Base-by-base conservation (phyloP, 2,888 invertebrate genomes). In the Pantelozetes paolii region DNA sequence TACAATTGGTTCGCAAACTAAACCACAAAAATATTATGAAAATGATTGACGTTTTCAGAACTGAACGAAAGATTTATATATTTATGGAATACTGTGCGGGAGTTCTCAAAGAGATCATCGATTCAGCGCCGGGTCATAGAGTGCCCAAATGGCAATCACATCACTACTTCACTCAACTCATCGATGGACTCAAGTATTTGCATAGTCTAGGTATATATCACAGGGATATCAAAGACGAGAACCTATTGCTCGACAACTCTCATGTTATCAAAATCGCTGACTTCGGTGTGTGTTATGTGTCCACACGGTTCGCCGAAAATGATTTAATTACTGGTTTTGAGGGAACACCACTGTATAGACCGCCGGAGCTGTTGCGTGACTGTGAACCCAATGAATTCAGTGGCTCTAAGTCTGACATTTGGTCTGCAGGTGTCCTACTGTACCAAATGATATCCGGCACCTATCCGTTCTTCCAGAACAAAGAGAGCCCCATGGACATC, bases 71-170 rank as follows among this genome's bases (percentile, higher is more conserved):
- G 20, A 36, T 64, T 1, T 64, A 64, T 36, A 40, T 64, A 36
- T 64, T 64, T 64, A 64, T 64, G 64, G 64, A 64, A 13, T 64
- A 64, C 26, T 64, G 64, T 18, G 64, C 36, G 40, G 64, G 36
- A 20, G n/a, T 36, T 6, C 20, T 64, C 20, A 2, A 2, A 1
- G 64, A 64, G 6, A 36, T 64, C 2, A 1, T 64, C 2, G 36
- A 64, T 36, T 8, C 40, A n/a, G 64, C 64, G n/a, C 36, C 36
- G n/a, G 20, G 18, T 2, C 32, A 64, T 3, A n/a, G 64, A 36
- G 20, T 64, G 2, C 64, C 64, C 64, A 64, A 36, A 64, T 64
- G 36, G 32, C 64, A 36, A 18, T 3, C 36, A 6, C 64, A 64
- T n/a, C 32, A 64, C 20, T 64, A 36, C n/a, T 69, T 69, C 20